Percentiles rank a stretch among this genome's conserved stretches.
These are phyloP conservation scores for Dromaius novaehollandiae DNA, from an alignment of 2,113 vertebrate genomes.

Conservation along the genomic window DNA sequence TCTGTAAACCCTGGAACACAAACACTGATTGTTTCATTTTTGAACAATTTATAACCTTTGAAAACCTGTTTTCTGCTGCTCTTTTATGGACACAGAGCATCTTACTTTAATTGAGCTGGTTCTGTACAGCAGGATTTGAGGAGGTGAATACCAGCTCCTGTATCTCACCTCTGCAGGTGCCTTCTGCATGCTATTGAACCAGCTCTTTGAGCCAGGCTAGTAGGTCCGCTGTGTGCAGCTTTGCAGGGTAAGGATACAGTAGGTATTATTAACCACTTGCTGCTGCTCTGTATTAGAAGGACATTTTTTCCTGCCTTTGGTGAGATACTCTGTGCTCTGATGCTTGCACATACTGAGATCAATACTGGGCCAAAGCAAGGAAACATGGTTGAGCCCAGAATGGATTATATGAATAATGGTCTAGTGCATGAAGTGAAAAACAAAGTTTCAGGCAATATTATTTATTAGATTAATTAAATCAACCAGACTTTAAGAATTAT, in stretches of 20 bases:
- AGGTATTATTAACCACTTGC: background rate
- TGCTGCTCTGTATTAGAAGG: background rate
- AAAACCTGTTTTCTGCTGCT: background rate
- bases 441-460: background rate
- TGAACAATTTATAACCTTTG: background rate
- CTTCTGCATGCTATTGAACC: accelerated
- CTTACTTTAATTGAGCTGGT: background rate
- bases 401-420: background rate
- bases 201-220: background rate
- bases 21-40: background rate
- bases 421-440: background rate
- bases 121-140: background rate
- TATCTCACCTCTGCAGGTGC: background rate
- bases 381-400: background rate
- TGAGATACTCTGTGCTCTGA: background rate
- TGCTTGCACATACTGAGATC: background rate
- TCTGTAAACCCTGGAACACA: background rate
- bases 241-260: background rate
- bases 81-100: background rate
- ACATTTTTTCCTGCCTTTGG: background rate
- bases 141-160: background rate
- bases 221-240: background rate
- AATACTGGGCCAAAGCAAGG: background rate
- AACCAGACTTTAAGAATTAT: background rate
- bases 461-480: background rate